phyloP scores from a whole-genome alignment of 1,140 invertebrate species.

The Paramacrobiotus metropolitanus region DNA sequence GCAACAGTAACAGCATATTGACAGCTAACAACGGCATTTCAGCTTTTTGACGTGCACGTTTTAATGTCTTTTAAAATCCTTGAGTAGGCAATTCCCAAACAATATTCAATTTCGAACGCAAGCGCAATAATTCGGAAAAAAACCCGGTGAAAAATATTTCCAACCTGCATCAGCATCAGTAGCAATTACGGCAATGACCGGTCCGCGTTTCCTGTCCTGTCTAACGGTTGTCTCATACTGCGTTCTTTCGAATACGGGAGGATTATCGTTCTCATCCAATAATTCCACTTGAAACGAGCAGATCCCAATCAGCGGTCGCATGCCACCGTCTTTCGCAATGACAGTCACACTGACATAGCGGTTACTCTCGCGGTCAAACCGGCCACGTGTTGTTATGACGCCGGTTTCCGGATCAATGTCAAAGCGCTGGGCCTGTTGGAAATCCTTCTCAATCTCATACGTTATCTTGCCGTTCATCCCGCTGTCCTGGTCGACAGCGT shows the following conservation, averaged over 20 bases:
- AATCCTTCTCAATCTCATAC: constrained; percentile 36
- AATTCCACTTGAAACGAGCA: constrained; percentile 90
- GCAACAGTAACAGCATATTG: no score
- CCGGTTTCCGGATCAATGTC: constrained; percentile 81
- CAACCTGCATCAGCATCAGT: constrained; percentile 73
- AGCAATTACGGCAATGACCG: constrained; percentile 40
- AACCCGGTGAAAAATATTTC: no score
- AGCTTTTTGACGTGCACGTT: no score
- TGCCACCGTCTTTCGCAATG: constrained; percentile 85
- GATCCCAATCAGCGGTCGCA: constrained; percentile 72
- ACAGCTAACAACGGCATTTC: no score
- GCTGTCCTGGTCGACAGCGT: constrained; percentile 63
- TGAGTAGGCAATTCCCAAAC: no score
- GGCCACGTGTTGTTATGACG: constrained; percentile 51
- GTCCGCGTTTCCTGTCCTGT: neutral
- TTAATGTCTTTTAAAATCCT: no score
- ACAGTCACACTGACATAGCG: constrained; percentile 86
- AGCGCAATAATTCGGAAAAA: no score
- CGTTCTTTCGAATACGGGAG: constrained; percentile 61
- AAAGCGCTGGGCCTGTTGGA: constrained; percentile 26
- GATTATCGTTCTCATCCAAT: constrained; percentile 80
- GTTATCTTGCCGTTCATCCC: constrained; percentile 50
- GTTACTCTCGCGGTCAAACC: constrained; percentile 71
- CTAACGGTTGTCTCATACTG: constrained; percentile 1
- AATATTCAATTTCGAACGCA: no score